A percentile compares a stretch with the other conserved stretches of the same genome.
These are phyloP conservation scores for Andrena dorsata DNA, from an alignment of 2,888 invertebrate genomes.

Conservation along the genomic window DNA sequence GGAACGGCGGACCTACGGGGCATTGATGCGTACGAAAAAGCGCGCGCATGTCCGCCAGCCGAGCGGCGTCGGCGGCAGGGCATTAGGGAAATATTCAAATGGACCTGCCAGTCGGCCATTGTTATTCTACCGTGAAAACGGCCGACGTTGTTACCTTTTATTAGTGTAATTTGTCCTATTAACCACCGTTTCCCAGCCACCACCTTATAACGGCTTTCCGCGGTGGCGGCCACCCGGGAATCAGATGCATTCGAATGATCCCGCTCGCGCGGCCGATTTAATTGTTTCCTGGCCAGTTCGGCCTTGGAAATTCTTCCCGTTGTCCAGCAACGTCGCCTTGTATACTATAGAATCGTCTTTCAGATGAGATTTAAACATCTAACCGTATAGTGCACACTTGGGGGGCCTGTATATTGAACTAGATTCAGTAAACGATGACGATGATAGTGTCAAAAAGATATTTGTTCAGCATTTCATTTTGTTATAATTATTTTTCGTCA, in stretches of 20 bases:
- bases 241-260: slow-evolving; percentile 3
- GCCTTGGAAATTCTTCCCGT: background rate
- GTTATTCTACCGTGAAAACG: slow-evolving; percentile 85
- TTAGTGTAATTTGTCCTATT: slow-evolving; percentile 83
- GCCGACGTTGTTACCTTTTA: slow-evolving; percentile 82
- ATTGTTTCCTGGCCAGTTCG: background rate
- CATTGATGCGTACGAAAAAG: slow-evolving; percentile 83
- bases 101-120: slow-evolving; percentile 78
- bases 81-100: slow-evolving; percentile 79
- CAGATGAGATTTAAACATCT: background rate
- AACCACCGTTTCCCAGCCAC: slow-evolving; percentile 79
- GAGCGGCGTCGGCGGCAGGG: slow-evolving; percentile 53
- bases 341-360: background rate
- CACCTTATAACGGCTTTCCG: slow-evolving; percentile 72
- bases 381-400: too few species aligned
- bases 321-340: slow-evolving; percentile 16
- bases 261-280: slow-evolving; percentile 13
- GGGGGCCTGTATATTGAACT: too few species aligned
- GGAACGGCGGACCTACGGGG: slow-evolving; percentile 64
- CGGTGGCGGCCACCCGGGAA: slow-evolving; percentile 32
- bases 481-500: too few species aligned
- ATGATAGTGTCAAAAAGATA: too few species aligned
- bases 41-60: slow-evolving; percentile 78
- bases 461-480: too few species aligned
- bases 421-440: too few species aligned